Conservation (phyloP, 2,888 invertebrate species). For the Caenorhabditis auriculariae region DNA sequence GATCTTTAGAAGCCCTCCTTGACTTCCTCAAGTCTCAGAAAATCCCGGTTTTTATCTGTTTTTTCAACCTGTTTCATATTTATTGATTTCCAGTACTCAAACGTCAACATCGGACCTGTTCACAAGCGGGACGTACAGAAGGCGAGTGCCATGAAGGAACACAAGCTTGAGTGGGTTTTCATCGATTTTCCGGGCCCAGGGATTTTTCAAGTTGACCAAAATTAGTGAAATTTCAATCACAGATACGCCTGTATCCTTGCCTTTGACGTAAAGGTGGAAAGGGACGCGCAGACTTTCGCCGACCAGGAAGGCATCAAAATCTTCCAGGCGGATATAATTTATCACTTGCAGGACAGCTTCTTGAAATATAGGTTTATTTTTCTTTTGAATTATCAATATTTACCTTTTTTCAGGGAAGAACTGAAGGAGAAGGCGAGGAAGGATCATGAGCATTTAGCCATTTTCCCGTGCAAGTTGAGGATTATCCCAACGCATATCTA, state of each 20-base stretch:
- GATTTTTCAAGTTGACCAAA: not conserved
- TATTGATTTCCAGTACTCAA: conserved; percentile 80
- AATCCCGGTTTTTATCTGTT: conserved; percentile 79
- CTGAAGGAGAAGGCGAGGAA: conserved; percentile 86
- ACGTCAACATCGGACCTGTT: conserved; percentile 97
- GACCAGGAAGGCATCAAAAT: conserved; percentile 90
- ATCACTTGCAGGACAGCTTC: conserved; percentile 98
- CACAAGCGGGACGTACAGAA: conserved; percentile 99
- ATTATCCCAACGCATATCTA: conserved; percentile 86
- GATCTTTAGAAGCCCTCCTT: conserved; percentile 91
- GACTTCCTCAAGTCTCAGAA: conserved; percentile 88
- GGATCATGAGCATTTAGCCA: conserved; percentile 92
- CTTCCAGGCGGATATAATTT: conserved; percentile 96
- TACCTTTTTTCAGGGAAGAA: conserved; percentile 78
- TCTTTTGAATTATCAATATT: not conserved
- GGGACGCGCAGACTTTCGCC: conserved; percentile 95
- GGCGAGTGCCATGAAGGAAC: conserved; percentile 98
- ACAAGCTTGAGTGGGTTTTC: conserved; percentile 77
- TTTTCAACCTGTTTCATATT: not conserved
- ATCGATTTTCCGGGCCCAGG: not conserved
- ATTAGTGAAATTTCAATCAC: conserved; percentile 30
- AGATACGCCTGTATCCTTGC: conserved; percentile 95
- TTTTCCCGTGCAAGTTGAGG: conserved; percentile 92
- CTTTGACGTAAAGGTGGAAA: conserved; percentile 92
- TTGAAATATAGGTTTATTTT: conserved; percentile 55